Conservation (phyloP, 1,140 invertebrate species). For the Drosophila hydei region DNA sequence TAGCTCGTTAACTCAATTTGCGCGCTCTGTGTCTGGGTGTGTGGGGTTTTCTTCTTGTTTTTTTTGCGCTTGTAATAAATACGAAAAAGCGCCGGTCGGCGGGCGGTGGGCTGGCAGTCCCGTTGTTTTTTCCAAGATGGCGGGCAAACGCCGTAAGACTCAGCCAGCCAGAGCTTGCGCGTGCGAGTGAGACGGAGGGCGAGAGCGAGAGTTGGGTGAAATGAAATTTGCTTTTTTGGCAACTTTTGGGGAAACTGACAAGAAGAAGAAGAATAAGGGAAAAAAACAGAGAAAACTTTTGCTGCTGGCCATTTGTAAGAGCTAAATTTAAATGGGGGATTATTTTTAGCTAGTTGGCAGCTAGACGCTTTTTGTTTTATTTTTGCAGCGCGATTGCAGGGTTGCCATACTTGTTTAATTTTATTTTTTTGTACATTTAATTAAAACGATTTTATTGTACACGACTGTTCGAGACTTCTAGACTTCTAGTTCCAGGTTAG, state of each 20-base stretch:
- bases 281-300: too few species aligned
- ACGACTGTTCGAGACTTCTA: too few species aligned
- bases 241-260: slow-evolving; percentile 6
- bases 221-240: slow-evolving; percentile 35
- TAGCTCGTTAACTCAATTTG: slow-evolving; percentile 81
- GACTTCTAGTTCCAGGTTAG: too few species aligned
- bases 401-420: neutral
- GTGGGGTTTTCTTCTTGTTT: slow-evolving; percentile 7
- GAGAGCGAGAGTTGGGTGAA: slow-evolving; percentile 6
- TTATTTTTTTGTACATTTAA: neutral
- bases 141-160: slow-evolving; percentile 24
- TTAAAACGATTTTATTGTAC: too few species aligned
- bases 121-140: slow-evolving; percentile 77
- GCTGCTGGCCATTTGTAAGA: neutral
- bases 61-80: slow-evolving; percentile 64
- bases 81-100: slow-evolving; percentile 48
- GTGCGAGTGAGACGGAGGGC: slow-evolving; percentile 3
- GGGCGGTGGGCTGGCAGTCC: slow-evolving; percentile 17
- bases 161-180: neutral
- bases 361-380: neutral
- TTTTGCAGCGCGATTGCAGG: neutral
- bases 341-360: neutral
- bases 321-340: neutral
- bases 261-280: too few species aligned
- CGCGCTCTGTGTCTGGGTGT: slow-evolving; percentile 21